Percentiles rank a stretch among this genome's conserved stretches.
These are phyloP conservation scores for Aspidiotus rigidus DNA, from an alignment of 2,888 invertebrate genomes.

Conservation along the genomic window DNA sequence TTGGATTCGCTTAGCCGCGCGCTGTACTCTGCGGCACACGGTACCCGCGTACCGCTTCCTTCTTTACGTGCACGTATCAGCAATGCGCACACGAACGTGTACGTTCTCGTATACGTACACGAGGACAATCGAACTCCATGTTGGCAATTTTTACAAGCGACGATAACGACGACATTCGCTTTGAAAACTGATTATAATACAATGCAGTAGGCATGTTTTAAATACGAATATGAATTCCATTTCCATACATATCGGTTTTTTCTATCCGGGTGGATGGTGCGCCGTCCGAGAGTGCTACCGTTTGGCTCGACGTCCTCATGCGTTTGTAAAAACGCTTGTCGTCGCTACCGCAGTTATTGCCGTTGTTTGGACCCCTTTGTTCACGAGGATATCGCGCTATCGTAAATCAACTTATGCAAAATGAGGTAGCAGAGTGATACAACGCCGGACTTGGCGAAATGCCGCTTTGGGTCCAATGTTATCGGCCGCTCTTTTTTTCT, in stretches of 20 bases:
- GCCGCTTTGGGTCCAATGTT: too few species aligned
- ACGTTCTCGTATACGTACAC: conserved; percentile 12
- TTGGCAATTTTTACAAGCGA: conserved; percentile 24
- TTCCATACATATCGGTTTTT: conserved; percentile 22
- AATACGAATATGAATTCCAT: conserved; percentile 28
- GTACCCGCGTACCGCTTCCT: not conserved
- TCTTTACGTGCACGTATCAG: too few species aligned
- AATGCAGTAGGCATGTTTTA: conserved; percentile 21
- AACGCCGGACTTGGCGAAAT: too few species aligned
- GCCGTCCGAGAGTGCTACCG: too few species aligned
- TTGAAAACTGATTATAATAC: conserved; percentile 29
- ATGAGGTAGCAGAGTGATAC: not conserved
- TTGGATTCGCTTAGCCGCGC: conserved; percentile 17
- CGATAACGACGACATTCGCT: not conserved
- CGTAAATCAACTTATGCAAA: conserved; percentile 4
- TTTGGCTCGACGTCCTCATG: not conserved
- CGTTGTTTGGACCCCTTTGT: not conserved
- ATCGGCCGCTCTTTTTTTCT: too few species aligned
- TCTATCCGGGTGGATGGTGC: not conserved
- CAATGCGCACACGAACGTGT: too few species aligned
- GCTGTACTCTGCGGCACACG: not conserved
- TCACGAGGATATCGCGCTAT: not conserved
- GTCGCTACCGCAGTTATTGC: too few species aligned
- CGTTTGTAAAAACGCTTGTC: not conserved
- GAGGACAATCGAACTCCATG: conserved; percentile 30